Conservation (phyloP, 2,888 invertebrate species). For the Cheilosia vernalis region DNA sequence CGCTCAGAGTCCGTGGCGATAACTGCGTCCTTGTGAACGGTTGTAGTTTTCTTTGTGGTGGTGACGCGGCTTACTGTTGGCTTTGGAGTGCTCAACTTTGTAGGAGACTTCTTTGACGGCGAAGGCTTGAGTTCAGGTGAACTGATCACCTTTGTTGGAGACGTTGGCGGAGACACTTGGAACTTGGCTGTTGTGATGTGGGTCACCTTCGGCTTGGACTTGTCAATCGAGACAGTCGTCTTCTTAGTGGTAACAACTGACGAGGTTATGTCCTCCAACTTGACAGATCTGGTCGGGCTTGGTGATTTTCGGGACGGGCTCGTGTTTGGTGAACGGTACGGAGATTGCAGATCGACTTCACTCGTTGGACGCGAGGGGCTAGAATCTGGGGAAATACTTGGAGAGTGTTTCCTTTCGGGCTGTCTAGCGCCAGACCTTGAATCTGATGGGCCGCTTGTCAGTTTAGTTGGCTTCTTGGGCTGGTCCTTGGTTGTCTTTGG, state of each 20-base stretch:
- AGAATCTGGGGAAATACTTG: constrained; percentile 80
- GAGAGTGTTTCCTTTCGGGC: constrained; percentile 75
- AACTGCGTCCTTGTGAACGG: constrained; percentile 32
- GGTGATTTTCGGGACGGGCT: constrained; percentile 70
- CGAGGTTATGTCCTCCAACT: constrained; percentile 62
- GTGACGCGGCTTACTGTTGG: constrained; percentile 28
- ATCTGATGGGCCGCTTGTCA: not conserved
- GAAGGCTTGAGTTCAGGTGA: constrained; percentile 59
- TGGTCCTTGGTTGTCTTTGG: constrained; percentile 53
- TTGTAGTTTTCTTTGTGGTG: constrained; percentile 50
- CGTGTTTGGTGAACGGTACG: constrained; percentile 63
- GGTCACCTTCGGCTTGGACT: constrained; percentile 57
- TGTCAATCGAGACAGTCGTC: constrained; percentile 34
- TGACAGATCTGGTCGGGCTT: constrained; percentile 62
- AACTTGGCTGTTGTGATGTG: constrained; percentile 76
- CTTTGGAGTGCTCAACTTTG: constrained; percentile 60
- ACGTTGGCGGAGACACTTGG: constrained; percentile 70
- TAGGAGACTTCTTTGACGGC: constrained; percentile 42
- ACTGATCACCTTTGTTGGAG: constrained; percentile 65
- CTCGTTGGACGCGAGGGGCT: constrained; percentile 78
- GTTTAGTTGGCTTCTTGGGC: constrained; percentile 74
- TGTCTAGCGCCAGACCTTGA: constrained; percentile 40
- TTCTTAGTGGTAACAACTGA: constrained; percentile 41
- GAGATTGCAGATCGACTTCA: constrained; percentile 44
- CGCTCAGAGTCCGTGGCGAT: constrained; percentile 58